Percentiles rank a stretch among this genome's conserved stretches.
These are phyloP conservation scores for Acronicta alni DNA, from an alignment of 2,888 invertebrate species.

Conservation along the genomic window DNA sequence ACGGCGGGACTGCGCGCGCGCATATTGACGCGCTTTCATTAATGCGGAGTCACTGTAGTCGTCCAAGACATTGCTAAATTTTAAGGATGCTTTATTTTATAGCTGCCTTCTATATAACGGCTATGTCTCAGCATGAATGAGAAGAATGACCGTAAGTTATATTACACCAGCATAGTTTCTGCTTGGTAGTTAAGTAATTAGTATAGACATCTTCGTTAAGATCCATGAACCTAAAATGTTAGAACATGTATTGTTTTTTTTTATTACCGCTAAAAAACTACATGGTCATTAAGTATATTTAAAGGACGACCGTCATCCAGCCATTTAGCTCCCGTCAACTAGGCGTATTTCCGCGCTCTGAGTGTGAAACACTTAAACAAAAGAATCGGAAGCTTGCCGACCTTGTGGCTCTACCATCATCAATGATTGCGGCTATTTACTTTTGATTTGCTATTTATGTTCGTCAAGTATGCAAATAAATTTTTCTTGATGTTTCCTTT, in stretches of 20 bases:
- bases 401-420: conserved; percentile 74
- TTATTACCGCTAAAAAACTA: conserved; percentile 70
- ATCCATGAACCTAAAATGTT: conserved; percentile 61
- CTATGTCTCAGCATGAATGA: conserved; percentile 65
- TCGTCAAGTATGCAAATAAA: conserved; percentile 48
- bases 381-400: conserved; percentile 79
- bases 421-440: conserved; percentile 65
- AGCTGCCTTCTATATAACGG: conserved; percentile 64
- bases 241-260: conserved; percentile 71
- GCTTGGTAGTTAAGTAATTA: conserved; percentile 33
- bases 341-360: conserved; percentile 84
- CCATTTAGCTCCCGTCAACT: conserved; percentile 84
- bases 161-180: conserved; percentile 58
- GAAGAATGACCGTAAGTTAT: conserved; percentile 60
- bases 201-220: conserved; percentile 32
- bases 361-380: conserved; percentile 79
- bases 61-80: conserved; percentile 70
- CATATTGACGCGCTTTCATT: conserved; percentile 84
- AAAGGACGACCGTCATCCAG: conserved; percentile 79
- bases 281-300: conserved; percentile 71
- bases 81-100: conserved; percentile 74
- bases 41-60: conserved; percentile 80
- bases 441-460: conserved; percentile 56
- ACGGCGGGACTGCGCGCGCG: conserved; percentile 82
- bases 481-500: conserved; percentile 38